Conservation (phyloP, 2,888 invertebrate species). For the Nomada ruficornis region DNA sequence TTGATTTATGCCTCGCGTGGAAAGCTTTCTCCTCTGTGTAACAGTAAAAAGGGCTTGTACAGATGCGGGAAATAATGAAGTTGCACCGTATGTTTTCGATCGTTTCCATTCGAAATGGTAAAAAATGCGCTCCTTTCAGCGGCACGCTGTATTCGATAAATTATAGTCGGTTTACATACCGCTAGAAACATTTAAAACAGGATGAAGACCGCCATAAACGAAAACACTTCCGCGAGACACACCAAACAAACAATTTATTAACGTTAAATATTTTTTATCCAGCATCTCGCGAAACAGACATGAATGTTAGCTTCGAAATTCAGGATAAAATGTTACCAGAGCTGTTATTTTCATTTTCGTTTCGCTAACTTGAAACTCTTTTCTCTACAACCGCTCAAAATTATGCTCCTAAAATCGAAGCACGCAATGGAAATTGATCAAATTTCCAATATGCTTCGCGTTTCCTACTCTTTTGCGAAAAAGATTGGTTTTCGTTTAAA, state of each 20-base stretch:
- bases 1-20: conserved; percentile 3
- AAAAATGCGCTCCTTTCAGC: conserved; percentile 33
- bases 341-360: conserved; percentile 23
- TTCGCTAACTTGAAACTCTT: neutral
- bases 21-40: conserved; percentile 2
- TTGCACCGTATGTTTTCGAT: conserved; percentile 49
- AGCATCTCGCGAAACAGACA: conserved; percentile 29
- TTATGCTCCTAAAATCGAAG: neutral
- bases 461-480: neutral
- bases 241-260: conserved; percentile 20
- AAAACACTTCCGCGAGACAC: neutral
- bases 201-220: conserved; percentile 4
- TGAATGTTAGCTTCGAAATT: conserved; percentile 41
- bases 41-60: neutral
- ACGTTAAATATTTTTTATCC: conserved; percentile 33
- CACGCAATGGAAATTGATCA: conserved; percentile 10
- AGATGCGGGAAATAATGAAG: conserved; percentile 40
- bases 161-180: neutral
- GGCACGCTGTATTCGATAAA: conserved; percentile 22
- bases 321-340: conserved; percentile 23
- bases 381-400: conserved; percentile 9
- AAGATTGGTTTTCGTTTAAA: neutral
- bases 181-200: conserved; percentile 28
- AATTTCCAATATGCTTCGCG: neutral
- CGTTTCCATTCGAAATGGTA: conserved; percentile 28